Percentiles rank a stretch among this genome's conserved stretches.
Conservation (phyloP, 2,113 vertebrate species). For the Neopipo cinnamomea region DNA sequence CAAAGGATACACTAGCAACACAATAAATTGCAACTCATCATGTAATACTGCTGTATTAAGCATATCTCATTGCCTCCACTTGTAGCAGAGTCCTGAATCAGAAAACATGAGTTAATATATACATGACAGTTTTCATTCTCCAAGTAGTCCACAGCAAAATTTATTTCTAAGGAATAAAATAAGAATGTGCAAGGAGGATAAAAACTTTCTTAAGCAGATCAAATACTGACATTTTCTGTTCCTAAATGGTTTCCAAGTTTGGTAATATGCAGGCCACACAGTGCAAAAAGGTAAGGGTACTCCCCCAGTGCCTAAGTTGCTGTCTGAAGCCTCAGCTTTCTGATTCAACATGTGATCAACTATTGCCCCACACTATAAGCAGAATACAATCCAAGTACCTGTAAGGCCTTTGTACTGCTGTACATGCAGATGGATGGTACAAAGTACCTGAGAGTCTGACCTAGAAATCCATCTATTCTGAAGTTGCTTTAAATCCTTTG, state of each 20-base stretch:
- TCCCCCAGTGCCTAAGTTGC: background rate
- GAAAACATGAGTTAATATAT: background rate
- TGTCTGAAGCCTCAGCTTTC: background rate
- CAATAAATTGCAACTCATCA: background rate
- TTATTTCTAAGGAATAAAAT: background rate
- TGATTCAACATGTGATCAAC: background rate
- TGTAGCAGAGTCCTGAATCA: background rate
- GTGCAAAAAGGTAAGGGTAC: background rate
- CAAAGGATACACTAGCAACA: background rate
- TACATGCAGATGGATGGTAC: background rate
- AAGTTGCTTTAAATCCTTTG: background rate
- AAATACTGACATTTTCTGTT: background rate
- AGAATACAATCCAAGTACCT: background rate
- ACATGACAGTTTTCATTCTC: background rate
- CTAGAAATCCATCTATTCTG: background rate
- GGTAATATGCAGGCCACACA: rapidly evolving
- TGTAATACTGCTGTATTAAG: background rate
- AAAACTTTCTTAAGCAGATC: background rate
- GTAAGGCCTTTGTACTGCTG: background rate
- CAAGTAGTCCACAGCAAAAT: background rate
- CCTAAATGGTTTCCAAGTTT: background rate
- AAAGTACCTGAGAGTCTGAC: background rate
- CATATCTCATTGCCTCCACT: background rate
- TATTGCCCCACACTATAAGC: background rate
- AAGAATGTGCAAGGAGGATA: background rate